Evolutionary conservation across 2,113 vertebrate species (phyloP).

Genomic region (Struthidea cinerea): DNA sequence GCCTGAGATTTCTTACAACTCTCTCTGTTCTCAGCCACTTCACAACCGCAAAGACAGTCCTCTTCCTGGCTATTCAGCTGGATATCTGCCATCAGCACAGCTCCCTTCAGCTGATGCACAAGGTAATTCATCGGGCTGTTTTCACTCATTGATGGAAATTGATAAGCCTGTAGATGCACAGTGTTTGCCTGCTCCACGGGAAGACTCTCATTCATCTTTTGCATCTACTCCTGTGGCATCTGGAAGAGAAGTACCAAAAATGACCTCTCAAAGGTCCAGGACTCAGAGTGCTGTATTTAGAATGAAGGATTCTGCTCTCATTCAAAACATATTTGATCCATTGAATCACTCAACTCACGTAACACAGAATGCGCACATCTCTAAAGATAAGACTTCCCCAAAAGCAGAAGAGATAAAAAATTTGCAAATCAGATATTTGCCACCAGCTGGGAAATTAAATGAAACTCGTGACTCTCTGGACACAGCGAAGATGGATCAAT

Average conservation of each 20-base stretch:
- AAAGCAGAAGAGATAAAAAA: conserved; percentile 69
- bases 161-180: conserved; percentile 66
- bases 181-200: conserved; percentile 42
- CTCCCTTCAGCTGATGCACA: conserved; percentile 54
- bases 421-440: conserved; percentile 66
- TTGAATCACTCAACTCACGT: conserved; percentile 70
- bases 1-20: conserved; percentile 38
- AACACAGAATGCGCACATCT: conserved; percentile 59
- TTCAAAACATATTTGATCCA: conserved; percentile 73
- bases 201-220: conserved; percentile 62
- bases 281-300: conserved; percentile 71
- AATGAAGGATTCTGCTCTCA: conserved; percentile 69
- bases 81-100: conserved; percentile 73
- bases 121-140: conserved; percentile 58
- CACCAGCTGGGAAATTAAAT: conserved; percentile 65
- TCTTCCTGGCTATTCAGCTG: conserved; percentile 60
- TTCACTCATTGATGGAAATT: conserved; percentile 69
- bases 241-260: conserved; percentile 70
- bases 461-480: conserved; percentile 63
- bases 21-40: conserved; percentile 63
- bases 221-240: conserved; percentile 30
- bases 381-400: conserved; percentile 60
- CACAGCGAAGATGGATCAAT: conserved; percentile 58
- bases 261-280: conserved; percentile 64
- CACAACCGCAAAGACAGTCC: conserved; percentile 63